Evolutionary conservation across 2,888 invertebrate genomes (phyloP).

Genomic region (Spisula solida): DNA sequence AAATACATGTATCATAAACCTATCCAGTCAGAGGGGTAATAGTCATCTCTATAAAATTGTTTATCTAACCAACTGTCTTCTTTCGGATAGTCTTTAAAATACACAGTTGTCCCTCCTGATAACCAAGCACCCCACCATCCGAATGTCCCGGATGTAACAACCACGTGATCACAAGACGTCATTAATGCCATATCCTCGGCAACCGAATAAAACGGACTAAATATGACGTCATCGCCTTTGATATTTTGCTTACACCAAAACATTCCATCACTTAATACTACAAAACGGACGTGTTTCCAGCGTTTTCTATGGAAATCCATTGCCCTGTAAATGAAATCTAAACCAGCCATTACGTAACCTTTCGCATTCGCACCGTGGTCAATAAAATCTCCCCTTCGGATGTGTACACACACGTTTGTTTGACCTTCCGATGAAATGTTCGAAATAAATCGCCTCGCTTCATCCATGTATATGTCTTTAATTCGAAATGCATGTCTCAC

Average conservation of each 20-base stretch:
- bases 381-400: conserved; percentile 75
- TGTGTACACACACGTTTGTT: conserved; percentile 73
- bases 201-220: conserved; percentile 58
- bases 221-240: conserved; percentile 61
- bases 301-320: conserved; percentile 72
- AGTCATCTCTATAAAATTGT: conserved; percentile 67
- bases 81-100: conserved; percentile 73
- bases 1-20: conserved; percentile 67
- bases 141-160: conserved; percentile 85
- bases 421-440: conserved; percentile 49
- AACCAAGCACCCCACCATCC: conserved; percentile 85
- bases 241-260: conserved; percentile 71
- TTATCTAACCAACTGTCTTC: conserved; percentile 66
- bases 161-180: conserved; percentile 87
- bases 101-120: conserved; percentile 78
- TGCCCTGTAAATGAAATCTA: conserved; percentile 69
- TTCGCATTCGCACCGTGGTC: conserved; percentile 33
- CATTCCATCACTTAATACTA: conserved; percentile 75
- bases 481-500: conserved; percentile 71
- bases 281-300: conserved; percentile 65
- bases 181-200: conserved; percentile 75
- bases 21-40: conserved; percentile 75
- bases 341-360: conserved; percentile 74
- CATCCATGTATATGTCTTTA: conserved; percentile 50
- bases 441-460: conserved; percentile 50